Percentiles rank a stretch among this genome's conserved stretches.
These are phyloP conservation scores for Bilobella aurantiaca DNA, from an alignment of 1,140 invertebrate species.

Conservation along the genomic window DNA sequence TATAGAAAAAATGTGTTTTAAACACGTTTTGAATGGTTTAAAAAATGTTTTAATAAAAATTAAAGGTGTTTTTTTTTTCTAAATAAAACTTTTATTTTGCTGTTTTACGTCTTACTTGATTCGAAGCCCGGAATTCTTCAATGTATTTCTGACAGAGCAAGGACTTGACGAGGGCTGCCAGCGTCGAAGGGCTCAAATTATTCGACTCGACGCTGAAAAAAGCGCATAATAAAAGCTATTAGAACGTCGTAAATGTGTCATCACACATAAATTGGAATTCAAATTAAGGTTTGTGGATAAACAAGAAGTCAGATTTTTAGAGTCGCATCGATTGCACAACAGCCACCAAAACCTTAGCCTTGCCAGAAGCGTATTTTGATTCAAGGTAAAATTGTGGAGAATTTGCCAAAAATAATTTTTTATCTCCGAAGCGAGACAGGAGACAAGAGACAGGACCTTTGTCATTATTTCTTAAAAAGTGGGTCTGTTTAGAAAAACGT, in stretches of 20 bases:
- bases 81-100: background rate
- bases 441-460: no score
- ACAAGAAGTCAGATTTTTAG: background rate
- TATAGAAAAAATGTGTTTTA: background rate
- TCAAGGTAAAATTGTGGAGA: no score
- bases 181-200: conserved; percentile 72
- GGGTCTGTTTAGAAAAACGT: no score
- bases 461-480: no score
- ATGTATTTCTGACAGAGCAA: conserved; percentile 74
- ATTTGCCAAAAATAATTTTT: no score
- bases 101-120: conserved; percentile 60
- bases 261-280: no score
- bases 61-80: background rate
- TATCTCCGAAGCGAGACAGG: no score
- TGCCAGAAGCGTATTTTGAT: no score
- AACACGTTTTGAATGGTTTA: background rate
- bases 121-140: conserved; percentile 86
- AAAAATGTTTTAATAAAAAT: background rate
- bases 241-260: background rate
- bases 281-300: background rate
- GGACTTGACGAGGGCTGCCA: conserved; percentile 73
- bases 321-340: background rate
- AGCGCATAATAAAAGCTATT: conserved; percentile 18
- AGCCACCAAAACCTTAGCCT: background rate
- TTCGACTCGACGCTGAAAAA: conserved; percentile 78